These are phyloP conservation scores for Stegodyphus mimosarum DNA, from an alignment of 1,140 invertebrate species.

Conservation along the genomic window DNA sequence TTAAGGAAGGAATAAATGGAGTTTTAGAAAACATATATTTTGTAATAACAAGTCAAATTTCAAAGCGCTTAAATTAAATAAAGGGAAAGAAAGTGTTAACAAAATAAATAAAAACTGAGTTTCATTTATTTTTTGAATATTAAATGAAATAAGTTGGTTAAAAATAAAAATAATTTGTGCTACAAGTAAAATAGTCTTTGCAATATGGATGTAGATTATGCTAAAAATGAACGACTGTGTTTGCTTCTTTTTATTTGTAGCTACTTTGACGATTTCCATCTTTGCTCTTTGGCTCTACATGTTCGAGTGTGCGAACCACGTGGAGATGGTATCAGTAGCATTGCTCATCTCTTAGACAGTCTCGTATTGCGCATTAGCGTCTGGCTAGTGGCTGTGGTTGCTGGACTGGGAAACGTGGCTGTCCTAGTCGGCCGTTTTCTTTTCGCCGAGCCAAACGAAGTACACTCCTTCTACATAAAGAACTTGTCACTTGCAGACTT, in stretches of 20 bases:
- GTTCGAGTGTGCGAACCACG: slow-evolving; percentile 75
- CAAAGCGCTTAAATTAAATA: too few species aligned
- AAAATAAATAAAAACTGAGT: too few species aligned
- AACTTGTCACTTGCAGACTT: slow-evolving; percentile 82
- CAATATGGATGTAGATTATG: not conserved
- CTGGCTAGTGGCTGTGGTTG: slow-evolving; percentile 78
- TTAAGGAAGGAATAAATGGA: too few species aligned
- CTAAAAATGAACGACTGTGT: not conserved
- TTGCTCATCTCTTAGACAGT: slow-evolving; percentile 75
- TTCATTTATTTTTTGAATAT: not conserved
- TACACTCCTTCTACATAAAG: slow-evolving; percentile 73
- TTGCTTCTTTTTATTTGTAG: slow-evolving; percentile 66
- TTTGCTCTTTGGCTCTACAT: slow-evolving; percentile 75
- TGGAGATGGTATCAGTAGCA: slow-evolving; percentile 76
- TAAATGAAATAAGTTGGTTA: not conserved
- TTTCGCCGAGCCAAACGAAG: slow-evolving; percentile 69
- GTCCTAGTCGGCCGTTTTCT: slow-evolving; percentile 77
- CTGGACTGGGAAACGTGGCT: slow-evolving; percentile 75
- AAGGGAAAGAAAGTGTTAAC: too few species aligned
- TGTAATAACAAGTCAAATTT: too few species aligned
- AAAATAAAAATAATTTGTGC: not conserved
- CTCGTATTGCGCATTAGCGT: slow-evolving; percentile 74
- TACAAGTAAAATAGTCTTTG: not conserved
- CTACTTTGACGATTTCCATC: slow-evolving; percentile 78
- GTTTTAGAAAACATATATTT: too few species aligned